These are phyloP conservation scores for Hydrolagus colliei DNA, from an alignment of 2,797 vertebrate species.

Conservation along the genomic window DNA sequence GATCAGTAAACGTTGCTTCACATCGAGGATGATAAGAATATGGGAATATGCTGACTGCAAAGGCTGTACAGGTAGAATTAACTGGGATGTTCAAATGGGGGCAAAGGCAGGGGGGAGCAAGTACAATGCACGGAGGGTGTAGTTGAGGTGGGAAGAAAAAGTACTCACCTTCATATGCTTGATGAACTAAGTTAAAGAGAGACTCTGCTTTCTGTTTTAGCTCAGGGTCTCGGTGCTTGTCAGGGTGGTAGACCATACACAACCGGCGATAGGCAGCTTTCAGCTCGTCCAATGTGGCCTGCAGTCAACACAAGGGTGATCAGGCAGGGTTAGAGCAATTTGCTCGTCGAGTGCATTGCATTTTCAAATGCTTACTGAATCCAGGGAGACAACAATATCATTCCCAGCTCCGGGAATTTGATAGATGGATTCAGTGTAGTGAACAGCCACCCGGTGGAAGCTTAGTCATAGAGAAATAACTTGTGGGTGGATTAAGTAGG, in stretches of 20 bases:
- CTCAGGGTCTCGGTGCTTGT: conserved; percentile 94
- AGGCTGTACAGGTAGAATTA: too few species aligned
- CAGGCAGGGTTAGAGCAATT: neutral
- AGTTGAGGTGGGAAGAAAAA: neutral
- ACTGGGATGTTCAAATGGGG: too few species aligned
- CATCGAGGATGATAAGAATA: too few species aligned
- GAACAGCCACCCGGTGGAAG: neutral
- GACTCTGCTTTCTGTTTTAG: conserved; percentile 84
- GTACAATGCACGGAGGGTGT: too few species aligned
- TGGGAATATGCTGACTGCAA: too few species aligned
- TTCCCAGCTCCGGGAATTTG: neutral
- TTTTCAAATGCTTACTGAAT: too few species aligned
- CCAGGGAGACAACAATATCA: neutral
- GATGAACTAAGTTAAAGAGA: conserved; percentile 93
- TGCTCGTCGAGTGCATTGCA: too few species aligned
- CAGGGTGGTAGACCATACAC: conserved; percentile 96
- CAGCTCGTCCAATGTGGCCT: conserved; percentile 93
- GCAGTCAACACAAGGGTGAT: neutral
- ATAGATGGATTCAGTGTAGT: neutral
- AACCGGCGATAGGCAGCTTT: conserved; percentile 88
- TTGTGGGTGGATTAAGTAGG: conserved; percentile 18
- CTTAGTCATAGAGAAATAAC: neutral
- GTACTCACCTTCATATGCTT: conserved; percentile 88
- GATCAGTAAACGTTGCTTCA: too few species aligned
- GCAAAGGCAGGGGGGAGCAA: too few species aligned